These are phyloP conservation scores for rat (Rattus norvegicus) DNA, from an alignment of 2,113 vertebrate genomes.

Conservation along the genomic window DNA sequence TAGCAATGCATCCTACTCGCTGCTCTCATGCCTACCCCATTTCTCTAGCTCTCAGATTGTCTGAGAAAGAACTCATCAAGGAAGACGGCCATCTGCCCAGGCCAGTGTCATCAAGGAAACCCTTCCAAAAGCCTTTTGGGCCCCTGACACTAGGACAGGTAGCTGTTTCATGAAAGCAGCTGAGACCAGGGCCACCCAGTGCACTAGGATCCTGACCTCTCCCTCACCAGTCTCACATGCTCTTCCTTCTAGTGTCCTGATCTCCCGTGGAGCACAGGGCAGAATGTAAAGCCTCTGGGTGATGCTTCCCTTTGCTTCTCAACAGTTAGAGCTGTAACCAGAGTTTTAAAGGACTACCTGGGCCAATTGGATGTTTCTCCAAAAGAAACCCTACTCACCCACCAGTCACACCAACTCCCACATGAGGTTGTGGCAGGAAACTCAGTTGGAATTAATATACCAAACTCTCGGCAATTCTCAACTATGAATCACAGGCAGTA, in stretches of 20 bases:
- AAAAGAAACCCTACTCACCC: neutral
- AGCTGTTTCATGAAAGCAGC: neutral
- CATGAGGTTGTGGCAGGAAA: neutral
- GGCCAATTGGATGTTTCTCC: neutral
- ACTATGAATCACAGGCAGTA: neutral
- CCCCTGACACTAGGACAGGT: neutral
- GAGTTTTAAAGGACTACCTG: neutral
- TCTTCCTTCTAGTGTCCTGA: neutral
- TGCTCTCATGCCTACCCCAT: neutral
- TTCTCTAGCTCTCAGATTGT: neutral
- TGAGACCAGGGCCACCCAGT: neutral
- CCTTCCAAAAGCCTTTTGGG: neutral
- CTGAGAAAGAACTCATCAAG: neutral
- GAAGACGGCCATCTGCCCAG: neutral
- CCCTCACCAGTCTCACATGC: neutral
- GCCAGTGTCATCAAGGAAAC: neutral
- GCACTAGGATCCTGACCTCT: neutral
- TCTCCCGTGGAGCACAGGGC: neutral
- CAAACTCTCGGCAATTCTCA: neutral
- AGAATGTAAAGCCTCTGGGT: neutral
- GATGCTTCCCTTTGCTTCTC: conserved; percentile 27
- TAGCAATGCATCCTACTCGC: neutral
- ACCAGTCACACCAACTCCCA: neutral
- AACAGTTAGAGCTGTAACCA: neutral
- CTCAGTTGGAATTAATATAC: neutral